Percentiles rank a stretch among this genome's conserved stretches.
phyloP scores from a whole-genome alignment of 2,888 invertebrate species.

The Agriopis aurantiaria region DNA sequence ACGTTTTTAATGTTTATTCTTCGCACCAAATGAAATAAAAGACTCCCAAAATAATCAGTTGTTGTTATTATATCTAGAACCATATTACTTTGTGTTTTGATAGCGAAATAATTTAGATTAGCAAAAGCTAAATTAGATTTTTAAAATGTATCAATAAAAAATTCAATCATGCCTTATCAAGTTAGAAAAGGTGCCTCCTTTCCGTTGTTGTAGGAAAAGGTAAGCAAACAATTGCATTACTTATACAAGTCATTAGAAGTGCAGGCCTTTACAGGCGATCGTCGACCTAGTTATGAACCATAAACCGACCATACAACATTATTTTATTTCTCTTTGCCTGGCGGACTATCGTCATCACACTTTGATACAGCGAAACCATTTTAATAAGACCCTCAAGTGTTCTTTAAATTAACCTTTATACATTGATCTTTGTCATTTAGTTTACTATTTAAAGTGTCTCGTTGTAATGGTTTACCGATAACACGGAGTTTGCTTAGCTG shows the following conservation, averaged over 20 bases:
- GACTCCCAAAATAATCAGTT: background rate
- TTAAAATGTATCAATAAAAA: background rate
- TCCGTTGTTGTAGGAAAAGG: slow-evolving; percentile 34
- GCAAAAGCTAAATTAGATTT: no score
- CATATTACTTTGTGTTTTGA: no score
- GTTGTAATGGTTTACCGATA: slow-evolving; percentile 58
- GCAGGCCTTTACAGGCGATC: slow-evolving; percentile 64
- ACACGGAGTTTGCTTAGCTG: slow-evolving; percentile 82
- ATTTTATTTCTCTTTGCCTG: slow-evolving; percentile 64
- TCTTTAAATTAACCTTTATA: slow-evolving; percentile 54
- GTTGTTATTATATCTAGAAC: background rate
- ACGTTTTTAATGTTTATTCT: slow-evolving; percentile 7
- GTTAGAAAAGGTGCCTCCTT: background rate
- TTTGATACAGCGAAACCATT: slow-evolving; percentile 67
- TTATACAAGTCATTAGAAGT: slow-evolving; percentile 62
- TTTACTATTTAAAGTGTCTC: slow-evolving; percentile 39
- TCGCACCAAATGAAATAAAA: background rate
- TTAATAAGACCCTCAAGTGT: slow-evolving; percentile 54
- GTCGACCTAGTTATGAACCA: slow-evolving; percentile 66
- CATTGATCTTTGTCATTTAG: slow-evolving; percentile 37
- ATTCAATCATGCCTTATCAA: background rate
- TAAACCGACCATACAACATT: slow-evolving; percentile 64
- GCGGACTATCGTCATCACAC: slow-evolving; percentile 70
- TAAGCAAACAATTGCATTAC: slow-evolving; percentile 51
- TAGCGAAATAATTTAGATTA: no score